Percentiles rank a stretch among this genome's conserved stretches.
These are phyloP conservation scores for Graphium colonna DNA, from an alignment of 2,888 invertebrate genomes.

Conservation along the genomic window DNA sequence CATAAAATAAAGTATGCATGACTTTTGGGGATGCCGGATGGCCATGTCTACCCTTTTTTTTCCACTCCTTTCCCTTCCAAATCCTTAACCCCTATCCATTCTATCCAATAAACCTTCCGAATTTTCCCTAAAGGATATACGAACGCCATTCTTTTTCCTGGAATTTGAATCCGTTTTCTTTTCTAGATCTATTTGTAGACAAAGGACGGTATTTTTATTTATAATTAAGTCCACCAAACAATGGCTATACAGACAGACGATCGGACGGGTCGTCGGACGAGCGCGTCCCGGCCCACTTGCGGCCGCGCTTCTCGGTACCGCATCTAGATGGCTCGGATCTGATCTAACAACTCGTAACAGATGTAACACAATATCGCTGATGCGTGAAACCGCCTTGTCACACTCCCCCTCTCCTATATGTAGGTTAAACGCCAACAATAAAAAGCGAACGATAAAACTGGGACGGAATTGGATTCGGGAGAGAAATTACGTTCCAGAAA, in stretches of 20 bases:
- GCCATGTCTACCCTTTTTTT: too few relatives aligned
- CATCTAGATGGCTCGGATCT: conserved; percentile 41
- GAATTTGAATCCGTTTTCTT: too few relatives aligned
- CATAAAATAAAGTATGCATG: too few relatives aligned
- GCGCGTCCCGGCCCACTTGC: conserved; percentile 43
- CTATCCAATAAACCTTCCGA: too few relatives aligned
- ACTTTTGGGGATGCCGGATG: too few relatives aligned
- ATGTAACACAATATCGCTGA: conserved; percentile 52
- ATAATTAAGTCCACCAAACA: neutral
- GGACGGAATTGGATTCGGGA: conserved; percentile 12
- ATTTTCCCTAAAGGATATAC: too few relatives aligned
- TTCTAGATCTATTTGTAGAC: too few relatives aligned
- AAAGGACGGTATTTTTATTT: too few relatives aligned
- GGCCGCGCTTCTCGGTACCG: conserved; percentile 38
- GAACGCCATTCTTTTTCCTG: too few relatives aligned
- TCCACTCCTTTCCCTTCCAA: too few relatives aligned
- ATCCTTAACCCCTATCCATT: too few relatives aligned
- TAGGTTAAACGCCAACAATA: conserved; percentile 46
- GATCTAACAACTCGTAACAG: conserved; percentile 58
- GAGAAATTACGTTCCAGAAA: conserved; percentile 19
- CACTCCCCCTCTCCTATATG: conserved; percentile 43
- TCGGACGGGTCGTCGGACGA: conserved; percentile 13
- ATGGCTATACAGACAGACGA: conserved; percentile 1
- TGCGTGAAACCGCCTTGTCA: conserved; percentile 43
- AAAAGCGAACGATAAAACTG: conserved; percentile 40